Percentiles rank a stretch among this genome's conserved stretches.
phyloP scores from a whole-genome alignment of 2,888 invertebrate species.

The Sinhomidia bicolor region DNA sequence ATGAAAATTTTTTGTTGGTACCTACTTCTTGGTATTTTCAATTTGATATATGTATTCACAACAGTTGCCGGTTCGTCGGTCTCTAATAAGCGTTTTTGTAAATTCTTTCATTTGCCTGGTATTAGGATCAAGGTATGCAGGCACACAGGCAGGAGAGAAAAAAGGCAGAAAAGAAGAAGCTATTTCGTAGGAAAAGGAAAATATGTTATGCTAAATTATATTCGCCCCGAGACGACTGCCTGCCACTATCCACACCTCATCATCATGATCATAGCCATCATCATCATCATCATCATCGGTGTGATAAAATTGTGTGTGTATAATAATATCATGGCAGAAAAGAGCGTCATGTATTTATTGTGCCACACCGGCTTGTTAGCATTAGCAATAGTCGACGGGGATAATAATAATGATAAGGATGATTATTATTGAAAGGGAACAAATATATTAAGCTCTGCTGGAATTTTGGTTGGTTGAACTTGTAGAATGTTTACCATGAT shows the following conservation, averaged over 20 bases:
- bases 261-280: too few species aligned
- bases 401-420: constrained; percentile 53
- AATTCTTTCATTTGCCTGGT: constrained; percentile 47
- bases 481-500: constrained; percentile 28
- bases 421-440: constrained; percentile 66
- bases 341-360: constrained; percentile 41
- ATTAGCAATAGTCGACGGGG: constrained; percentile 49
- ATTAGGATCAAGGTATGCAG: constrained; percentile 26
- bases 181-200: constrained; percentile 46
- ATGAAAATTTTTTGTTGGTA: constrained; percentile 39
- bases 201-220: constrained; percentile 66
- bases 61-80: constrained; percentile 73
- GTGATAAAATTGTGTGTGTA: not conserved
- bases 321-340: constrained; percentile 14
- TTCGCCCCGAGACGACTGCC: constrained; percentile 33
- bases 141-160: not conserved
- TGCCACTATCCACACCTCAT: constrained; percentile 31
- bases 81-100: constrained; percentile 70
- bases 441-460: constrained; percentile 46
- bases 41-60: constrained; percentile 47
- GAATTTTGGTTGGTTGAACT: constrained; percentile 50
- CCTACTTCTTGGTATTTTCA: constrained; percentile 68
- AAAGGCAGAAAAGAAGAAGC: constrained; percentile 14
- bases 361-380: constrained; percentile 54
- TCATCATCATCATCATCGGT: constrained; percentile 8